These are phyloP conservation scores for Drosophila multiciliata DNA, from an alignment of 2,888 invertebrate genomes.

Conservation along the genomic window DNA sequence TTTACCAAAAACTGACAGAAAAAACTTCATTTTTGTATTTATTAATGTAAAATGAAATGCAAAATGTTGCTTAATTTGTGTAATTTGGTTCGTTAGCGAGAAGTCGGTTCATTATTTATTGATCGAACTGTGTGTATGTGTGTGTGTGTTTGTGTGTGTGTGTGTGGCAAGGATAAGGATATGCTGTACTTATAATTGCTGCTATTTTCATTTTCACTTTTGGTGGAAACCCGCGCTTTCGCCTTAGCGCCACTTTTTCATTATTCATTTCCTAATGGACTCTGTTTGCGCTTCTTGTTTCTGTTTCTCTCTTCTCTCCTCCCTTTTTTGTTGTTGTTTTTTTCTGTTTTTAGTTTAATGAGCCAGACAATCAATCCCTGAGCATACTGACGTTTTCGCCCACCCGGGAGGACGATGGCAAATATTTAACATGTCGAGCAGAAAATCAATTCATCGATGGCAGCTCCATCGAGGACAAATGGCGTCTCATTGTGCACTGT, in stretches of 20 bases:
- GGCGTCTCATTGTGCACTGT: constrained; percentile 95
- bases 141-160: background rate
- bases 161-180: constrained; percentile 18
- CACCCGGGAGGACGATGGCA: constrained; percentile 94
- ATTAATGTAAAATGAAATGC: constrained; percentile 1
- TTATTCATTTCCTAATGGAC: constrained; percentile 81
- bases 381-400: constrained; percentile 94
- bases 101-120: constrained; percentile 48
- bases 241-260: constrained; percentile 54
- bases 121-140: constrained; percentile 10
- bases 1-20: background rate
- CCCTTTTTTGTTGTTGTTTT: background rate
- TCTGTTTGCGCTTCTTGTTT: constrained; percentile 64
- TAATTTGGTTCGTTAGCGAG: constrained; percentile 19
- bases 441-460: constrained; percentile 94
- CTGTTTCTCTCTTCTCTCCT: background rate
- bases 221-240: constrained; percentile 28
- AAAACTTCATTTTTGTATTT: constrained; percentile 2
- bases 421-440: constrained; percentile 94
- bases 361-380: constrained; percentile 92
- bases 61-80: constrained; percentile 26
- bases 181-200: constrained; percentile 67
- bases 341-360: constrained; percentile 88
- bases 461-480: constrained; percentile 94
- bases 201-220: constrained; percentile 62